Conservation (phyloP, 2,888 invertebrate genomes). For the Oegoconia quadripuncta region DNA sequence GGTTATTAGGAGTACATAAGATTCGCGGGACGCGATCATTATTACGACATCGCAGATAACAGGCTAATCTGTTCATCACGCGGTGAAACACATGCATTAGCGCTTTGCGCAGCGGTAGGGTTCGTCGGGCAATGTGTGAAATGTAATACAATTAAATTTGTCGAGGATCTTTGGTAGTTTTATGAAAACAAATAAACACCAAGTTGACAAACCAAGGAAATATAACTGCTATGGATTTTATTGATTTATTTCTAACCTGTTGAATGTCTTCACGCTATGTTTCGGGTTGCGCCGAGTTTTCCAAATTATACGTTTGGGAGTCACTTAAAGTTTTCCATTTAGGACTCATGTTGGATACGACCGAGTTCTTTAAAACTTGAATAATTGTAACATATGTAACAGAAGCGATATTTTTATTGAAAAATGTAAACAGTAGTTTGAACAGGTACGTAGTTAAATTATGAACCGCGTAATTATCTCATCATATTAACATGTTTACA, state of each 20-base stretch:
- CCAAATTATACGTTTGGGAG: too few relatives aligned
- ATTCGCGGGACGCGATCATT: conserved; percentile 45
- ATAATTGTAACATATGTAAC: too few relatives aligned
- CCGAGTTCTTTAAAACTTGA: too few relatives aligned
- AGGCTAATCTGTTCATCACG: conserved; percentile 68
- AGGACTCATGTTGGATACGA: too few relatives aligned
- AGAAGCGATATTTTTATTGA: neutral
- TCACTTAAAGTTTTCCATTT: too few relatives aligned
- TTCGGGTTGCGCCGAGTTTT: too few relatives aligned
- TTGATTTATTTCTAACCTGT: conserved; percentile 50
- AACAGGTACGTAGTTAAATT: neutral
- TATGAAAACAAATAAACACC: conserved; percentile 1
- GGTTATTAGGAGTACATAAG: conserved; percentile 21
- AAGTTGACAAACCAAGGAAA: conserved; percentile 4
- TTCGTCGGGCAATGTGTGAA: conserved; percentile 39
- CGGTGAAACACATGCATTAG: conserved; percentile 68
- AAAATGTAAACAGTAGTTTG: neutral
- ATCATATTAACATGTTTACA: neutral
- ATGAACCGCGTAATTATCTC: neutral
- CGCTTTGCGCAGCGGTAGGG: conserved; percentile 43
- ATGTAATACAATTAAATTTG: conserved; percentile 41
- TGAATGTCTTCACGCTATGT: conserved; percentile 61
- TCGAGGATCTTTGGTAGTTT: neutral
- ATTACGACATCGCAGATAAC: conserved; percentile 66
- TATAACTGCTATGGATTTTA: conserved; percentile 6